Conservation (phyloP, 2,888 invertebrate species). For the Argyresthia albistria region DNA sequence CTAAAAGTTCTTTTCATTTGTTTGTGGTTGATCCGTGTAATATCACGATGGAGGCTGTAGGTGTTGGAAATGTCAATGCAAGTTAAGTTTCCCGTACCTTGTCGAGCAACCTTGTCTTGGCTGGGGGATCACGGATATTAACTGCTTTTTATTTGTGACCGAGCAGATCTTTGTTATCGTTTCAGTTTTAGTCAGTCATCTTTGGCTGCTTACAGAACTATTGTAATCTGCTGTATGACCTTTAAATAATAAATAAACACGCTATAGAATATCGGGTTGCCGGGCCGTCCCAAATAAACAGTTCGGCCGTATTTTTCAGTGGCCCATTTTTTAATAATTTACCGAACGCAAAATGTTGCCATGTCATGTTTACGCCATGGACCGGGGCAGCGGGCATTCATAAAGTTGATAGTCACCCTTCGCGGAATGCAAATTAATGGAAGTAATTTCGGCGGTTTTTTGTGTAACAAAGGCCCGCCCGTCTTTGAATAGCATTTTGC, state of each 20-base stretch:
- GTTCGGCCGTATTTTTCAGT: slow-evolving; percentile 2
- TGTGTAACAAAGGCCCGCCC: background rate
- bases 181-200: too few species aligned
- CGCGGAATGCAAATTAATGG: slow-evolving; percentile 1
- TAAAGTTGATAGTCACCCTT: slow-evolving; percentile 4
- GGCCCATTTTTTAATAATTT: background rate
- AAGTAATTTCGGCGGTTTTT: slow-evolving; percentile 1
- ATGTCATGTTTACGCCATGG: slow-evolving; percentile 21
- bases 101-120: slow-evolving; percentile 10
- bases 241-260: background rate
- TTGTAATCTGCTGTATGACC: background rate
- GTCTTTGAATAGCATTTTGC: too few species aligned
- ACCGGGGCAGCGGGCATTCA: slow-evolving; percentile 1
- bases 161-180: background rate
- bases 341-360: slow-evolving; percentile 22
- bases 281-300: background rate
- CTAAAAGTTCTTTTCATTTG: too few species aligned
- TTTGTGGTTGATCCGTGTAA: too few species aligned
- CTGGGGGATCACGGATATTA: slow-evolving; percentile 8
- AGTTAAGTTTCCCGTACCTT: slow-evolving; percentile 13
- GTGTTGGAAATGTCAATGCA: too few species aligned
- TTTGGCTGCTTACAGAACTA: background rate
- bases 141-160: background rate
- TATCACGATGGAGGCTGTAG: too few species aligned
- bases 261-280: background rate